Base-by-base conservation (phyloP, 2,888 invertebrate genomes). In the Zygothrica quintamaculata region DNA sequence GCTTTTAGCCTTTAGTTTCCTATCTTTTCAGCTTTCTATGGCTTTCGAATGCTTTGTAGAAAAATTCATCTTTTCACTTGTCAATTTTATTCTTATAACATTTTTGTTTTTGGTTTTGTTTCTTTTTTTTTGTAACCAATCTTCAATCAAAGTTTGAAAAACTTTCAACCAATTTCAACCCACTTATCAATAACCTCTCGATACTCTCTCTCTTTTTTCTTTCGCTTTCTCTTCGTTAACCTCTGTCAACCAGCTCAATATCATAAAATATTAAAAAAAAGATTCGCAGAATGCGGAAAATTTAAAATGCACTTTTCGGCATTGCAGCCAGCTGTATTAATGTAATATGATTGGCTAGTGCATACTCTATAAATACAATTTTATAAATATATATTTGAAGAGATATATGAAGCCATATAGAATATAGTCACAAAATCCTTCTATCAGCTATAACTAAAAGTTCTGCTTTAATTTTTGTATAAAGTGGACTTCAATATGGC, bases 251-350 rank as follows among this genome's bases (percentile, higher is more conserved):
- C n/a, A n/a, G n/a, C 44, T 18, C 37, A 44, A 33, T 13, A 22
- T 46, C 72, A 68, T 72, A 62, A 61, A 71, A 80, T 60, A 77
- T 84, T 79, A 62, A 84, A 57, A 68, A 72, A 58, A 58, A 69
- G 72, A 67, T 39, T 65, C 56, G 59, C 56, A 31, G 42, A 60
- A 62, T 68, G 64, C 51, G 44, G n/a, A 59, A 51, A 58, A 84
- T 80, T 81, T 71, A 65, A 80, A 77, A 84, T 80, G 78, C 84
- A 81, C 75, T 80, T 80, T 80, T 62, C 62, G 64, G n/a, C 15
- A 7, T 12, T 25, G 57, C 40, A 50, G 46, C 56, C 62, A 31
- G 31, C 31, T 31, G 13, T 12, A 7, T n/a, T 1, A 34, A 34
- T 7, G 2, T 1, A 34, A 13, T 9, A 1, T 3, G 13, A 34